These are phyloP conservation scores for Leuciscus idus DNA, from an alignment of 2,113 vertebrate species.

Conservation along the genomic window DNA sequence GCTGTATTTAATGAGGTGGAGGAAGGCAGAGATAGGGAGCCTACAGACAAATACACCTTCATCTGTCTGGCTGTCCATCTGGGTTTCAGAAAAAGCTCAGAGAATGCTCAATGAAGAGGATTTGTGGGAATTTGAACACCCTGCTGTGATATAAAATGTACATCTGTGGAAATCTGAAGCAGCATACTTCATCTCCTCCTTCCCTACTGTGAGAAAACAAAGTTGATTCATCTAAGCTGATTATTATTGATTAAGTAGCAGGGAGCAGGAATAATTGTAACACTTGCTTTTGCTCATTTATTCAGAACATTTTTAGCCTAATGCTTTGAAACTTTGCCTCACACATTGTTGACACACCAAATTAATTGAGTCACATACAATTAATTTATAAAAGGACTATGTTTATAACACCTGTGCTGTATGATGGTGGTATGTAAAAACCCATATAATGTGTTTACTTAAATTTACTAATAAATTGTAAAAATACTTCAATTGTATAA, in stretches of 20 bases:
- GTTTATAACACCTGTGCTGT: background rate
- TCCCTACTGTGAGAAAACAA: constrained; percentile 21
- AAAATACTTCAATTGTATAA: background rate
- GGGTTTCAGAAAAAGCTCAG: constrained; percentile 1
- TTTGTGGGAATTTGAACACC: background rate
- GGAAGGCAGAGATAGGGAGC: background rate
- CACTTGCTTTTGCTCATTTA: constrained; percentile 1
- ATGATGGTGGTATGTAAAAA: background rate
- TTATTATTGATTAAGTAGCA: constrained; percentile 17
- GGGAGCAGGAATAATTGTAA: background rate
- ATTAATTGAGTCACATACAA: background rate
- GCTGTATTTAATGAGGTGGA: constrained; percentile 21
- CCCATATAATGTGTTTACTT: no score
- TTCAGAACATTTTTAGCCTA: background rate
- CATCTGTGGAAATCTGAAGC: constrained; percentile 1
- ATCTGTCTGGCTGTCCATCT: background rate
- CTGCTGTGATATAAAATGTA: constrained; percentile 6
- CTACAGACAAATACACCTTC: constrained; percentile 1
- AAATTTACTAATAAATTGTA: no score
- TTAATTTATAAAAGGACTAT: background rate
- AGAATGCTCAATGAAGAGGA: constrained; percentile 13
- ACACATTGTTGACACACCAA: background rate
- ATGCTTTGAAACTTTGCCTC: background rate
- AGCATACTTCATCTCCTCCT: background rate
- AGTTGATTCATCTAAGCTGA: background rate